Evolutionary conservation across 1,140 invertebrate species (phyloP).

Genomic region (Notospermus geniculatus): DNA sequence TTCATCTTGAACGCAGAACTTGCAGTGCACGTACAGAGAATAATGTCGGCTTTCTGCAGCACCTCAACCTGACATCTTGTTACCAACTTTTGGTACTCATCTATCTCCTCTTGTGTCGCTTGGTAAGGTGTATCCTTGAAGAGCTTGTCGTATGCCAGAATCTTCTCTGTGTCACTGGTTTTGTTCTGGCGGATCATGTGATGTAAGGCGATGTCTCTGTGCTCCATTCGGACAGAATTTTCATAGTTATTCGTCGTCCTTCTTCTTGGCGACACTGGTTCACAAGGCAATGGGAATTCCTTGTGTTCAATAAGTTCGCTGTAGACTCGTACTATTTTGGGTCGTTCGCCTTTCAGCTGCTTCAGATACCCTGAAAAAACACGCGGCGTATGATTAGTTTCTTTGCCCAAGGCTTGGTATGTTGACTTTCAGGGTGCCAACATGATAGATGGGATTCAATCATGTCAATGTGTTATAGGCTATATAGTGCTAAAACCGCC

Average conservation of each 20-base stretch:
- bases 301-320: slow-evolving; percentile 35
- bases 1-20: too few relatives aligned
- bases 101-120: slow-evolving; percentile 35
- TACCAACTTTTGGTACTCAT: slow-evolving; percentile 32
- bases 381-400: too few relatives aligned
- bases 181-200: slow-evolving; percentile 29
- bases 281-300: slow-evolving; percentile 34
- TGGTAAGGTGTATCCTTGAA: slow-evolving; percentile 40
- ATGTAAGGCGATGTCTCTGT: slow-evolving; percentile 38
- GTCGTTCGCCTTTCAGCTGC: slow-evolving; percentile 23
- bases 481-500: too few relatives aligned
- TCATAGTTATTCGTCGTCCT: not conserved
- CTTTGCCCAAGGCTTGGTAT: too few relatives aligned
- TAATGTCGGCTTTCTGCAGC: slow-evolving; percentile 37
- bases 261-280: slow-evolving; percentile 10
- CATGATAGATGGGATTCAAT: too few relatives aligned
- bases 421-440: too few relatives aligned
- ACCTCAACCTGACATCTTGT: slow-evolving; percentile 32
- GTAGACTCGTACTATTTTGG: slow-evolving; percentile 44
- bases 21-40: slow-evolving; percentile 13
- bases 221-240: slow-evolving; percentile 9
- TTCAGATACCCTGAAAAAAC: slow-evolving; percentile 31
- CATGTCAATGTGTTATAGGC: too few relatives aligned
- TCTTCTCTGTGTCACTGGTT: slow-evolving; percentile 23
- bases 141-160: slow-evolving; percentile 34